Evolutionary conservation across 2,888 invertebrate genomes (phyloP), one percentile per base, ranked within the genome.

Genomic region (Netelia virgata): DNA sequence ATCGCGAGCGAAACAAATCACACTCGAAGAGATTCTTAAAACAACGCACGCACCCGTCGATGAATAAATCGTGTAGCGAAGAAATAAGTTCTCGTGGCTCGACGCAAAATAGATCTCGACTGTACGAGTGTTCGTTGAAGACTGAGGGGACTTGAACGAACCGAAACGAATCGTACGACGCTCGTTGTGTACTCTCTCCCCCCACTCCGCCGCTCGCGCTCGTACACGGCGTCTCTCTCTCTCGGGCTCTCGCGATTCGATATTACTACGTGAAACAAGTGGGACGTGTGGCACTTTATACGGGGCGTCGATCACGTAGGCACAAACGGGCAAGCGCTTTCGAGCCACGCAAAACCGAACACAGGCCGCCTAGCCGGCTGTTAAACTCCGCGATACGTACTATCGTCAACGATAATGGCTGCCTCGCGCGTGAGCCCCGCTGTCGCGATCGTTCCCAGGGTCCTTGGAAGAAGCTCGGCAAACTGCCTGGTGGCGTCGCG

Each of bases 261-360:
- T 23, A 84, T 75, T 85, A 75, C 89, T 61, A 79, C 86, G 83
- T 79, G 79, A 85, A 81, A 89, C 88, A 90, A 87, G 86, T 87
- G 83, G 86, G 88, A 86, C 85, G 82, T 87, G 86, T 87, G 88
- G 86, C 84, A 86, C 89, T 90, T 90, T 90, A 91, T 88, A 87
- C 90, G 90, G 86, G 85, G 84, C 89, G 76, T 82, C 85, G 88
- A 90, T 87, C 90, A 91, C 90, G 90, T 90, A 91, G 88, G 89
- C 91, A 88, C 11, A 43, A 66, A 64, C 57, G 57, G 57, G 18
- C 9, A 57, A 57, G 47, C 47, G 14, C 47, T 47, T 47, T 47
- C 47, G 47, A 11, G 47, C 3, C 47, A 10, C 3, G 14, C 47
- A 10, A 57, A 57, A 57, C 1, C 11, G 55, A 55, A 55, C 50